Evolutionary conservation across 1,140 invertebrate genomes (phyloP), one percentile per base, ranked within the genome.

Genomic region (Dendroctonus ponderosae): DNA sequence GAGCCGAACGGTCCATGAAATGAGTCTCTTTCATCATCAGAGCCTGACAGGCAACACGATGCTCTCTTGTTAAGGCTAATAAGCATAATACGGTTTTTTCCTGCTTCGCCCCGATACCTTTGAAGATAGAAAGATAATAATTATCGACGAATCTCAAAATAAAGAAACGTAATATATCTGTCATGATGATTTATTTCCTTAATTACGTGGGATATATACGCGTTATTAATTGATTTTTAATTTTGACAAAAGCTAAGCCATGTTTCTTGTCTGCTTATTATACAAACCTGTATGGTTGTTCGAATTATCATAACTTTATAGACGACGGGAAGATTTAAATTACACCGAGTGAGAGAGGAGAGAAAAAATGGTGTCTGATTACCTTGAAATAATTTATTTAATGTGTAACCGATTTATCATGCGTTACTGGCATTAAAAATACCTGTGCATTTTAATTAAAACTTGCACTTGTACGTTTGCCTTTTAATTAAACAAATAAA

Each of bases 41-140:
- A n/a, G 15, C 44, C 48, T 66, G 70, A 71, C 70, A 71, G 70
- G 56, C 65, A 61, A 71, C 70, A 71, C 61, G 70, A 71, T 71
- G 67, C 62, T 67, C 59, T 68, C 70, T 71, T 71, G 70, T 71
- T 71, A 64, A 71, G 65, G 44, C 67, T 71, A 71, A 71, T 71
- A 71, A 67, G 70, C 60, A 68, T 68, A 68, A 68, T 68, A 61
- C 66, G 59, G 66, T 66, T 66, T 66, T 64, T 60, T 44, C 54
- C 42, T 51, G 54, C 51, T 54, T 46, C 56, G 46, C 49, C 60
- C 9, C 63, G 54, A 59, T 53, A 51, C 56, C 63, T 66, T 66
- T 66, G 63, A 66, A 57, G 64, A 66, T 60, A 66, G 64, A 66
- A 60, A 66, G 57, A 66, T 60, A 60, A 68, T 68, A 61, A 68